Evolutionary conservation across 2,888 invertebrate species (phyloP), one percentile per base, ranked within the genome.

Genomic region (Epinotia demarniana): DNA sequence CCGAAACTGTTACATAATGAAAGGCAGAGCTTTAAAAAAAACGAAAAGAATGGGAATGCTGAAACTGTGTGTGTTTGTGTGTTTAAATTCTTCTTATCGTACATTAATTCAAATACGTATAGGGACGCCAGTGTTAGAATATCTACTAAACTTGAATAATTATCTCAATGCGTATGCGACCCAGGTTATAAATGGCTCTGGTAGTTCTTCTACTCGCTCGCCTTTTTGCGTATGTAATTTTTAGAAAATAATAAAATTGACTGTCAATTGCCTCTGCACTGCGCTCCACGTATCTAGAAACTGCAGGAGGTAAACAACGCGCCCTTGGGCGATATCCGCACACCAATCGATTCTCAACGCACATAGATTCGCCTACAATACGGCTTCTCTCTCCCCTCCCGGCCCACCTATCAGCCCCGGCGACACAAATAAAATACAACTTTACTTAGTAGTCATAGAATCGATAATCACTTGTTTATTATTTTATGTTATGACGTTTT

Each of bases 291-390:
- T 58, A 43, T 27, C 3, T 66, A 66, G 66, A 39, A 67, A 55
- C 57, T 67, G 67, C 67, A 67, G 43, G 55, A 18, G 18, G 19
- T 57, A 39, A 23, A 64, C 12, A 23, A 33, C 33, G n/a, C 60
- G 69, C 69, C 69, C 69, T 69, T 69, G 69, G 57, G 43, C 69
- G 69, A 69, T 23, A 69, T 69, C 69, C 69, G 43, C 12, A 27
- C 68, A 58, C 58, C 69, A 69, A 69, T 69, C 69, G 69, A 69
- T 69, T 69, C 58, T 60, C 27, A 60, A 69, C 69, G 69, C 69
- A 60, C 58, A 69, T 69, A 69, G 69, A 69, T 69, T 69, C 58
- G 60, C 58, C 58, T 69, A 69, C 69, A 60, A 58, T 69, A 69
- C 39, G 69, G 69, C 69, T 69, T 69, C 69, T 16, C 23, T 69